Conservation (phyloP, 2,113 vertebrate species). For the Uria lomvia region DNA sequence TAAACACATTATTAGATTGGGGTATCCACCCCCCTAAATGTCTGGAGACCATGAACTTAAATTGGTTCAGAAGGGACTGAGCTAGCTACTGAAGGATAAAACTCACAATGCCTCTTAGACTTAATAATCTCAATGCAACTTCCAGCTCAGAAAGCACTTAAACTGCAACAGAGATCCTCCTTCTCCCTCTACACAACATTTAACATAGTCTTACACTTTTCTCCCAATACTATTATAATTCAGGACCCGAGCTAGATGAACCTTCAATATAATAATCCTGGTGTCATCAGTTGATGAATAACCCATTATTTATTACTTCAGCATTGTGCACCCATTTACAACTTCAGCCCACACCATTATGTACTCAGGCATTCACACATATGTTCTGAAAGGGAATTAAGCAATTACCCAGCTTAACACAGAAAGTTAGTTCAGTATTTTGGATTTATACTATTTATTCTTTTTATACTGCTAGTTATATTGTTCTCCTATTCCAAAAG, state of each 20-base stretch:
- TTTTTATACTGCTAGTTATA: not conserved
- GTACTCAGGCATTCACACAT: not conserved
- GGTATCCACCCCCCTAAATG: not conserved
- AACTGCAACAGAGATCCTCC: not conserved
- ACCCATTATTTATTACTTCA: not conserved
- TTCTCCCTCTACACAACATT: not conserved
- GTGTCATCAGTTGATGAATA: not conserved
- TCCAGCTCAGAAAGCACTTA: not conserved
- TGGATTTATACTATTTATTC: not conserved
- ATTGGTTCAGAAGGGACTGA: not conserved
- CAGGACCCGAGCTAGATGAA: not conserved
- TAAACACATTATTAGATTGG: not conserved
- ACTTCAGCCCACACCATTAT: not conserved
- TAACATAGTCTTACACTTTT: not conserved
- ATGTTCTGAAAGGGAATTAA: not conserved
- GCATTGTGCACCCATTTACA: not conserved
- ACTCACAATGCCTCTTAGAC: not conserved
- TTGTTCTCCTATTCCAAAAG: not conserved
- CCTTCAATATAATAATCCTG: not conserved
- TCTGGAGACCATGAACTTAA: not conserved
- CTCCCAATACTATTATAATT: not conserved
- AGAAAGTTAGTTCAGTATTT: not conserved
- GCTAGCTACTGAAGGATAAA: not conserved
- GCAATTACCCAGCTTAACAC: not conserved
- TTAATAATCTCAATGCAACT: not conserved